Percentiles rank a stretch among this genome's conserved stretches.
Evolutionary conservation across 2,888 invertebrate species (phyloP).

Genomic region (Pachymerium ferrugineum): DNA sequence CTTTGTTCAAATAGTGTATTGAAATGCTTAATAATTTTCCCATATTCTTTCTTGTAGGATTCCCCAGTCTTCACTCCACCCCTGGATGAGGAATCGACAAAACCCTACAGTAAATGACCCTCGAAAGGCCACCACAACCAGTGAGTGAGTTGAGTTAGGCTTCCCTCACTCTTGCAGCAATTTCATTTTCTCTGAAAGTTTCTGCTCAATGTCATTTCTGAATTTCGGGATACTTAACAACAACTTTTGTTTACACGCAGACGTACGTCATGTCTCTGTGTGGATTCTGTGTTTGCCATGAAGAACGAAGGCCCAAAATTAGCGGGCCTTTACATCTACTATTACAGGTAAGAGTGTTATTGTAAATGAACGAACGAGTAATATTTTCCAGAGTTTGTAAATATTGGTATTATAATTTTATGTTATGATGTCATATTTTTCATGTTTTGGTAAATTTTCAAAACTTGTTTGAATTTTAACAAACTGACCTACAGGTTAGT

Average conservation of each 20-base stretch:
- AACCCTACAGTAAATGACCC: constrained; percentile 27
- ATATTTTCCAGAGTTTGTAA: too few species aligned
- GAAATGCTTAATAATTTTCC: neutral
- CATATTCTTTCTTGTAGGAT: neutral
- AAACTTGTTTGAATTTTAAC: too few species aligned
- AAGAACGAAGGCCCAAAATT: neutral
- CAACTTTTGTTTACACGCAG: neutral
- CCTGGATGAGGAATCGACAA: constrained; percentile 15
- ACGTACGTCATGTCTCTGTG: neutral
- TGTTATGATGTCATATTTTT: too few species aligned
- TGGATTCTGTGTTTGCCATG: neutral
- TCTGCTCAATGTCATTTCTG: constrained; percentile 7
- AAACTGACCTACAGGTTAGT: too few species aligned
- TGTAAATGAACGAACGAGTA: too few species aligned
- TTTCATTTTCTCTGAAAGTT: neutral
- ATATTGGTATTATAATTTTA: too few species aligned
- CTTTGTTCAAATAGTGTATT: neutral
- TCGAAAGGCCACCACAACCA: constrained; percentile 15
- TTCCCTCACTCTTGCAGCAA: constrained; percentile 6
- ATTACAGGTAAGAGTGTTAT: constrained; percentile 9
- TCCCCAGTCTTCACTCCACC: constrained; percentile 8
- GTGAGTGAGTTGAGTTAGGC: constrained; percentile 24
- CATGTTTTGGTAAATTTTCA: too few species aligned
- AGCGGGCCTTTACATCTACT: constrained; percentile 15
- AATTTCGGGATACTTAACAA: neutral